Conservation (phyloP, 2,888 invertebrate genomes). For the Stenotaenia linearis region DNA sequence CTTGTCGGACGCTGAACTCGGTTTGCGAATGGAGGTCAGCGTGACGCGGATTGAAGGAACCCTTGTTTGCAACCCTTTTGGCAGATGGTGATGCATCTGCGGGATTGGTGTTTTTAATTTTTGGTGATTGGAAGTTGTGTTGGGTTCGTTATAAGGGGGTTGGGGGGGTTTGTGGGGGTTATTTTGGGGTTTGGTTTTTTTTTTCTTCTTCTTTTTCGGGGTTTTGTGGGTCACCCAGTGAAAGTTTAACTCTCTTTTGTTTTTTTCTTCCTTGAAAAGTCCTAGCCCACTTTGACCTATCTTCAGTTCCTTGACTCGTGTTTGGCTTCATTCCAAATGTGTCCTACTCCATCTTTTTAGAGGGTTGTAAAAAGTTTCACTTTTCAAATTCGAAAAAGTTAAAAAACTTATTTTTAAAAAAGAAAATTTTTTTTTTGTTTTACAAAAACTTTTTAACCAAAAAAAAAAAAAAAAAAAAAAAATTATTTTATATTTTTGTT, state of each 20-base stretch:
- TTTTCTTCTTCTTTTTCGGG: too few species aligned
- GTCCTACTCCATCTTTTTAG: background rate
- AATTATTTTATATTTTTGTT: background rate
- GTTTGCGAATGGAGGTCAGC: background rate
- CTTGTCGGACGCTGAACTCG: slow-evolving; percentile 10
- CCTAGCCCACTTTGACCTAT: background rate
- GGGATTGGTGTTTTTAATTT: background rate
- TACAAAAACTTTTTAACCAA: too few species aligned
- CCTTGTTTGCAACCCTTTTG: background rate
- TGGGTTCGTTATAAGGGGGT: background rate
- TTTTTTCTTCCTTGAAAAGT: background rate
- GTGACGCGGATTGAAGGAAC: background rate
- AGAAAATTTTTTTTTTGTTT: too few species aligned
- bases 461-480: background rate
- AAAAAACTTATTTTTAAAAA: too few species aligned
- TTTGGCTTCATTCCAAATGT: background rate
- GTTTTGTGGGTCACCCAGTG: slow-evolving; percentile 1
- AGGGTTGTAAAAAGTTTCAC: background rate
- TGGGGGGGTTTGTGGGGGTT: background rate
- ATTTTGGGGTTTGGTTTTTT: background rate
- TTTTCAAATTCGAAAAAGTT: background rate
- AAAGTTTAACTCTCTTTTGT: background rate
- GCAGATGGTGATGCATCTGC: background rate
- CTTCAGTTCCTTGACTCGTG: background rate
- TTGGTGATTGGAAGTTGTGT: background rate